A percentile compares a stretch with the other conserved stretches of the same genome.
Conservation (phyloP, 1,140 invertebrate genomes). For the Lordiphosa clarofinis region DNA sequence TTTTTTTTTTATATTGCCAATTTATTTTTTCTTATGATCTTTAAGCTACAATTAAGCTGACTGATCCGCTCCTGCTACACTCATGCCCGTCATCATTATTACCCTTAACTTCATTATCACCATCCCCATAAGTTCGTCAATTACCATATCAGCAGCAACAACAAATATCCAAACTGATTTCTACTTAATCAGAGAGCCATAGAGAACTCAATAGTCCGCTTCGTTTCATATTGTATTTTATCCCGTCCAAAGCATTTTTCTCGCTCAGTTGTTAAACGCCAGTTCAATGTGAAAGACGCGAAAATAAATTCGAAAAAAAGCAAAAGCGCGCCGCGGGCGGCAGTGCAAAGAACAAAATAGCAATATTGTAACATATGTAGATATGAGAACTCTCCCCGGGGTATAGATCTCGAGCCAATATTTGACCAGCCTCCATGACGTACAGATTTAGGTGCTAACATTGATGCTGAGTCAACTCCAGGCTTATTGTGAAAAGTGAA, state of each 20-base stretch:
- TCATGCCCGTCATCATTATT: no score
- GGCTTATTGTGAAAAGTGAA: no score
- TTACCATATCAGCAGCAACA: constrained; percentile 59
- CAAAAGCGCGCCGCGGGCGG: constrained; percentile 41
- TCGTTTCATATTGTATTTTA: constrained; percentile 35
- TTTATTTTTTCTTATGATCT: no score
- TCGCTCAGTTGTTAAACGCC: constrained; percentile 61
- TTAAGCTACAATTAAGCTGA: not conserved
- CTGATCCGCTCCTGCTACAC: constrained; percentile 14
- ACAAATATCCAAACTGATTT: constrained; percentile 46
- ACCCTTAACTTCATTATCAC: constrained; percentile 20
- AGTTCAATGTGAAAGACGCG: constrained; percentile 65
- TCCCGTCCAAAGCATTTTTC: constrained; percentile 35
- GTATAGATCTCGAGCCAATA: not conserved
- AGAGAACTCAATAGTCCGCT: constrained; percentile 26
- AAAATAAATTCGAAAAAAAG: constrained; percentile 24
- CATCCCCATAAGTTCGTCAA: constrained; percentile 26
- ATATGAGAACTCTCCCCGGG: constrained; percentile 2
- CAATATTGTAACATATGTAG: constrained; percentile 30
- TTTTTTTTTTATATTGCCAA: no score
- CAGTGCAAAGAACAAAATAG: constrained; percentile 30
- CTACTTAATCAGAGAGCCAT: constrained; percentile 20
- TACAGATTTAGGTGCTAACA: no score
- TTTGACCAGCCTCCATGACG: no score
- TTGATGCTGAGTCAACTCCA: no score